phyloP scores from a whole-genome alignment of 1,140 invertebrate species.

The Oncopodura yosiiana region DNA sequence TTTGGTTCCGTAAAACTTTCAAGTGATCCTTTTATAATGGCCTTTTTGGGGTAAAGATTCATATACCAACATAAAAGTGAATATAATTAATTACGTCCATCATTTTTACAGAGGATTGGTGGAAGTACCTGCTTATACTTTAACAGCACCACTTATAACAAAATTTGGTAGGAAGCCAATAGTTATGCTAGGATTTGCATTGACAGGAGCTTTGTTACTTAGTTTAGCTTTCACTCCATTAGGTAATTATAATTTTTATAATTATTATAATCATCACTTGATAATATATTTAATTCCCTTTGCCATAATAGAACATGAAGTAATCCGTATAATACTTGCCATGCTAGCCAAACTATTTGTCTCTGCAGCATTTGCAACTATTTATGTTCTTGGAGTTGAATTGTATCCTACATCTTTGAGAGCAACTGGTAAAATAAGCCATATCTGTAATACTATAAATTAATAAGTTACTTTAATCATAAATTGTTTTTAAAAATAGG shows the following conservation, averaged over 20 bases:
- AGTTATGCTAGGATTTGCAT: slow-evolving; percentile 1
- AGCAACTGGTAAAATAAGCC: no score
- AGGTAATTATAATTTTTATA: slow-evolving; percentile 3
- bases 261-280: background rate
- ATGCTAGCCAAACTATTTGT: slow-evolving; percentile 7
- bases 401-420: slow-evolving; percentile 58
- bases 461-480: no score
- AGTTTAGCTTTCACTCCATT: slow-evolving; percentile 6
- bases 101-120: slow-evolving; percentile 19
- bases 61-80: no score
- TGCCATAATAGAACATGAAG: background rate
- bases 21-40: slow-evolving; percentile 22
- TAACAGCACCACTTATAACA: slow-evolving; percentile 1
- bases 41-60: slow-evolving; percentile 14
- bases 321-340: background rate
- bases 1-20: slow-evolving; percentile 19
- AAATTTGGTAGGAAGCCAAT: slow-evolving; percentile 16
- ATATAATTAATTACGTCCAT: background rate
- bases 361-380: slow-evolving; percentile 53
- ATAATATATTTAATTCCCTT: background rate
- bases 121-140: slow-evolving; percentile 25
- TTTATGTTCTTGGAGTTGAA: slow-evolving; percentile 60
- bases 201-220: slow-evolving; percentile 11
- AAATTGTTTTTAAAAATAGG: no score
- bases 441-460: no score